Conservation (phyloP, 2,797 vertebrate species). For the Vespertilio murinus region DNA sequence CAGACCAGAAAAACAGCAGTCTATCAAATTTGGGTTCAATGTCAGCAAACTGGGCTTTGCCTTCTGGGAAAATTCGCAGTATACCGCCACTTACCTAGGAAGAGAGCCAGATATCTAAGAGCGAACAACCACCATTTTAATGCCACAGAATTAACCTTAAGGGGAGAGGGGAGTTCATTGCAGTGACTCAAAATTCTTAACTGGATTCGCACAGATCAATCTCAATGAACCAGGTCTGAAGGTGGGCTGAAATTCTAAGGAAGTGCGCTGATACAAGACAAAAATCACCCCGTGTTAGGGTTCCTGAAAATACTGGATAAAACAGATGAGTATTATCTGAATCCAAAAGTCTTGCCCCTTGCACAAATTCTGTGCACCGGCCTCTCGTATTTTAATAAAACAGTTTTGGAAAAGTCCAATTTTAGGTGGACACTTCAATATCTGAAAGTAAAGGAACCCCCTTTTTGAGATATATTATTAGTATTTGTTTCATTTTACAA, state of each 20-base stretch:
- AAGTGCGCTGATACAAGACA: not conserved
- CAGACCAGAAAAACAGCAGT: slow-evolving; percentile 98
- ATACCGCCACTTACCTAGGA: slow-evolving; percentile 92
- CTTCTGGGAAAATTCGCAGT: slow-evolving; percentile 98
- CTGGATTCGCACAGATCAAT: not conserved
- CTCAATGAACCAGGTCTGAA: not conserved
- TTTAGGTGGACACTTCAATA: not conserved
- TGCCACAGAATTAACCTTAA: not conserved
- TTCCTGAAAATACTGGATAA: not conserved
- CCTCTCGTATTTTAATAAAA: not conserved
- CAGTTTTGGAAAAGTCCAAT: not conserved
- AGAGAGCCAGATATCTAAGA: slow-evolving; percentile 55
- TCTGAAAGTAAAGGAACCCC: not conserved
- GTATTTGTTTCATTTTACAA: not conserved
- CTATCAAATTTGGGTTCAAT: slow-evolving; percentile 99
- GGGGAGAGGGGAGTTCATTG: not conserved
- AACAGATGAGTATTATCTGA: not conserved
- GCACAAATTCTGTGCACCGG: no score
- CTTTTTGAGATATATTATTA: not conserved
- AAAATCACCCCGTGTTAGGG: not conserved
- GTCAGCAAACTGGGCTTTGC: slow-evolving; percentile 97
- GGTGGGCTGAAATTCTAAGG: not conserved
- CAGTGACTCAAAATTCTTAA: not conserved
- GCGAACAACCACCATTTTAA: not conserved
- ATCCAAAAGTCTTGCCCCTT: not conserved